These are phyloP conservation scores for Phenacoccus solenopsis DNA, from an alignment of 1,140 invertebrate species.

Conservation along the genomic window DNA sequence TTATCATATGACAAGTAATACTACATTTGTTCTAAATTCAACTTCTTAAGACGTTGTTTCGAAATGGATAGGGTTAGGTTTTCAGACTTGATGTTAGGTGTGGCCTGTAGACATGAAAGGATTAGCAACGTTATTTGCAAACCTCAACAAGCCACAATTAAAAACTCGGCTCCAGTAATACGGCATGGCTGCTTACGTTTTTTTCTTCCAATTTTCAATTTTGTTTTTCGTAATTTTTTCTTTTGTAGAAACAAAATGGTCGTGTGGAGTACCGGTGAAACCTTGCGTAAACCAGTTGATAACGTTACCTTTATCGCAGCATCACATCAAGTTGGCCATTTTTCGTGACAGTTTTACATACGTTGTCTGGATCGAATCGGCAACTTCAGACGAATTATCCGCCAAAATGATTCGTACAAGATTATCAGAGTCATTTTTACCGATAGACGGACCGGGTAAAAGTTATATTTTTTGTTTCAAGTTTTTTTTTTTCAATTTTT, in stretches of 20 bases:
- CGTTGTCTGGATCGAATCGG: slow-evolving; percentile 25
- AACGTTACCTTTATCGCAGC: slow-evolving; percentile 23
- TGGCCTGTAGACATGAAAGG: too few species aligned
- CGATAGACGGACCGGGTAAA: background rate
- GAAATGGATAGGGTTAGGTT: too few species aligned
- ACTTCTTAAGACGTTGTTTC: too few species aligned
- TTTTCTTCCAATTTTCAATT: too few species aligned
- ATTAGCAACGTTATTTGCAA: too few species aligned
- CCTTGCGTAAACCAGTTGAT: slow-evolving; percentile 26
- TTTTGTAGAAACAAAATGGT: slow-evolving; percentile 25
- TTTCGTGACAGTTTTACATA: slow-evolving; percentile 26
- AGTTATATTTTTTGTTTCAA: background rate
- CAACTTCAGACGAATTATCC: slow-evolving; percentile 28
- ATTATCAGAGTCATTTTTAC: slow-evolving; percentile 15
- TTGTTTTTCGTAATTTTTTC: background rate
- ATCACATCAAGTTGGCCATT: slow-evolving; percentile 26
- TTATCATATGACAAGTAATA: too few species aligned
- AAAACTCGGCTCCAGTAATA: too few species aligned
- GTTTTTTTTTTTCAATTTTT: background rate
- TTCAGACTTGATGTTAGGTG: too few species aligned
- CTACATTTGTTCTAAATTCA: too few species aligned
- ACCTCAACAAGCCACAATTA: too few species aligned
- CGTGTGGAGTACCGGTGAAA: slow-evolving; percentile 23
- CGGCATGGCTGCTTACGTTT: too few species aligned
- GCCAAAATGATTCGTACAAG: slow-evolving; percentile 26